A percentile compares a stretch with the other conserved stretches of the same genome.
These are phyloP conservation scores for Oncorhynchus nerka DNA, from an alignment of 2,113 vertebrate species.

Conservation along the genomic window DNA sequence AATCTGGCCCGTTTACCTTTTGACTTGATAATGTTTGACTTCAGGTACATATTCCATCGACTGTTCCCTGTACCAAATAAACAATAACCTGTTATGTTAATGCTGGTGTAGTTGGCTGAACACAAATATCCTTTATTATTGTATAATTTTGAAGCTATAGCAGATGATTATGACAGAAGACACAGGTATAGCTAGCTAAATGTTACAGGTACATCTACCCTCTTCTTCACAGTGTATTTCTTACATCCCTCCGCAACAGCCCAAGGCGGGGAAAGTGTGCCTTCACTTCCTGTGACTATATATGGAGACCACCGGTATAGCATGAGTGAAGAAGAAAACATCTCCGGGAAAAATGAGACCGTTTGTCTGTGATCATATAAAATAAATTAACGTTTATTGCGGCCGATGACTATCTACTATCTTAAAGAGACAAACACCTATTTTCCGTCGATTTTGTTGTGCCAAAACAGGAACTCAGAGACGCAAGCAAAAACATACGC, in stretches of 20 bases:
- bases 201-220: constrained; percentile 37
- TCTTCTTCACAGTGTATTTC: constrained; percentile 35
- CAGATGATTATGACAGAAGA: neutral
- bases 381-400: constrained; percentile 56
- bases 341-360: constrained; percentile 59
- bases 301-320: constrained; percentile 61
- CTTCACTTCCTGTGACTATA: constrained; percentile 76
- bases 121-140: neutral
- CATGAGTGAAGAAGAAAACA: constrained; percentile 55
- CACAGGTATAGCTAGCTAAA: constrained; percentile 36
- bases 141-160: neutral
- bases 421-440: constrained; percentile 23
- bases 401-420: constrained; percentile 45
- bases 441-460: constrained; percentile 41
- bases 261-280: constrained; percentile 41
- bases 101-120: neutral
- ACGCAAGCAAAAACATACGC: constrained; percentile 48
- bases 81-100: no score
- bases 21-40: neutral
- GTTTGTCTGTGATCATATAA: constrained; percentile 55
- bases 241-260: constrained; percentile 73
- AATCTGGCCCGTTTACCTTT: neutral
- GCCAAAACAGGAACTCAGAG: constrained; percentile 56
- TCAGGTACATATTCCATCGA: neutral
- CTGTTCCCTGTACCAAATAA: neutral